Conservation (phyloP, 2,797 vertebrate species). For the Micrastur ruficollis region DNA sequence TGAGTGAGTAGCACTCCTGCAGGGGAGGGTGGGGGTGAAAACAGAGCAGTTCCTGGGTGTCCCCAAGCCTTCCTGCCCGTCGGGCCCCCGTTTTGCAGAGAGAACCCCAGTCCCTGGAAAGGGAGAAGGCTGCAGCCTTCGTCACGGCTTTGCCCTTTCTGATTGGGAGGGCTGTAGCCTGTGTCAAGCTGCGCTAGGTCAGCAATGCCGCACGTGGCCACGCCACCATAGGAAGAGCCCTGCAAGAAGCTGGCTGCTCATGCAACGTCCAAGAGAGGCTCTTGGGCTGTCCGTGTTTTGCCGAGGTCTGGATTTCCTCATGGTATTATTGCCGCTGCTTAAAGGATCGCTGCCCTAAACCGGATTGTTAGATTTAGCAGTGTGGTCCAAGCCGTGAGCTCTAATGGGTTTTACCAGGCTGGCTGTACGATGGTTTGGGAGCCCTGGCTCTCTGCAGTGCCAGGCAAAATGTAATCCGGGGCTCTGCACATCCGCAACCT, state of each 20-base stretch:
- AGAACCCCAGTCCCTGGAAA: not conserved
- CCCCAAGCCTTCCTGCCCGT: not conserved
- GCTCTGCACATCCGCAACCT: not conserved
- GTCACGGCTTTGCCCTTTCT: too few relatives aligned
- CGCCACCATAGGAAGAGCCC: not conserved
- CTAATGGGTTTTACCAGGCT: not conserved
- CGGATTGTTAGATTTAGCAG: not conserved
- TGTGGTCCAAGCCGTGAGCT: not conserved
- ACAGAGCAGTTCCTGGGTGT: not conserved
- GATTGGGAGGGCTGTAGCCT: not conserved
- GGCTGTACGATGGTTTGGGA: not conserved
- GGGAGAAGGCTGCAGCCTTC: not conserved
- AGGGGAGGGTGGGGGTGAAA: not conserved
- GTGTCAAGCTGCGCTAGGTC: not conserved
- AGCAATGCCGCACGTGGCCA: not conserved
- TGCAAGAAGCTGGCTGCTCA: not conserved
- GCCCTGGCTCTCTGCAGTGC: not conserved
- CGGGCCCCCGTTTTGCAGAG: not conserved
- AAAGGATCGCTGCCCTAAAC: not conserved
- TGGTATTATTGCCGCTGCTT: not conserved
- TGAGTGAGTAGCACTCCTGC: slow-evolving; percentile 81
- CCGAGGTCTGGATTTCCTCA: not conserved
- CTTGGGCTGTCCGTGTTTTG: not conserved
- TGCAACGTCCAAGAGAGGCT: not conserved
- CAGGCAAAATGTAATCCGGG: not conserved